A percentile compares a stretch with the other conserved stretches of the same genome.
Conservation (phyloP, 2,113 vertebrate species). For the Narcine bancroftii region DNA sequence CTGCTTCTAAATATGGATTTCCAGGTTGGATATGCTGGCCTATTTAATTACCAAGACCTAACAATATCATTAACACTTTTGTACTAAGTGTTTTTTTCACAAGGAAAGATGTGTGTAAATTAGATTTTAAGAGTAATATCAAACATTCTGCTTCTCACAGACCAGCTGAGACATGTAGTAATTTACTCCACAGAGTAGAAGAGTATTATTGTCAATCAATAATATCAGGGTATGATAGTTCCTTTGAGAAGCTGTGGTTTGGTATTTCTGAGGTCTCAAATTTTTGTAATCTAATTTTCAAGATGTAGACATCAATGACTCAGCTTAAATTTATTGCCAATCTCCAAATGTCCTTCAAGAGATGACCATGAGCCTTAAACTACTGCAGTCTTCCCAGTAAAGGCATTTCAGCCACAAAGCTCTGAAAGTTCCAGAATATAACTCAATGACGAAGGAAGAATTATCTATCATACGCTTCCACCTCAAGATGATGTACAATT, state of each 20-base stretch:
- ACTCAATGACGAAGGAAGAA: too few species aligned
- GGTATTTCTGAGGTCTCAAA: neutral
- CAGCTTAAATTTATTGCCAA: too few species aligned
- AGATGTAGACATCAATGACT: too few species aligned
- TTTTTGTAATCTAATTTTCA: neutral
- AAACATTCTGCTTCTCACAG: neutral
- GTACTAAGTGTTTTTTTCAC: neutral
- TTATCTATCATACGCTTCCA: too few species aligned
- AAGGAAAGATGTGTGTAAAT: neutral
- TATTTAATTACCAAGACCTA: neutral
- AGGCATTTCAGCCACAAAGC: too few species aligned
- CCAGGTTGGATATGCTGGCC: neutral
- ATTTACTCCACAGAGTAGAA: neutral
- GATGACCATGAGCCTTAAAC: too few species aligned
- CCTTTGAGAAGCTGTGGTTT: neutral
- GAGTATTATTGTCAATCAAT: conserved; percentile 8
- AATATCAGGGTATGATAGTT: neutral
- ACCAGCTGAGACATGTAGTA: neutral
- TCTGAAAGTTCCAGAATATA: too few species aligned
- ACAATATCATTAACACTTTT: neutral
- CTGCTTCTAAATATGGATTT: neutral
- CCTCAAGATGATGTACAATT: too few species aligned
- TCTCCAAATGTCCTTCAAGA: too few species aligned
- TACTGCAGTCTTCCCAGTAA: too few species aligned
- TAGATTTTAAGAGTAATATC: neutral